Evolutionary conservation across 2,113 vertebrate genomes (phyloP), one percentile per base, ranked within the genome.

Genomic region (Bubo bubo): DNA sequence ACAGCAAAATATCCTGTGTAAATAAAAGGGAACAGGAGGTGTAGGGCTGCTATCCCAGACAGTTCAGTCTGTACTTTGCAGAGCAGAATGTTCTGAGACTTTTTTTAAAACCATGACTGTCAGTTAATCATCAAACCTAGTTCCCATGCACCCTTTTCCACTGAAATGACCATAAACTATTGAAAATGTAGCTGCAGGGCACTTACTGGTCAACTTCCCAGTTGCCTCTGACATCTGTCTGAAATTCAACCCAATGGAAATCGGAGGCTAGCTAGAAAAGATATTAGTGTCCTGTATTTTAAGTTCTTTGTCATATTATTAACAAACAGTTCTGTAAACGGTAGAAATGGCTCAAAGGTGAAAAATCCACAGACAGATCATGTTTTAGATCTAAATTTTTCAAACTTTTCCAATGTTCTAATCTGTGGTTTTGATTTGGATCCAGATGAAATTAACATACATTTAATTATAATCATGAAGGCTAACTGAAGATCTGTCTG

Each of bases 161-260:
- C 24, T 79, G 85, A 94, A 97, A 97, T 95, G 90, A 84, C 94
- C 96, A 88, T 95, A 88, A 96, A 23, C 14, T 8, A 21, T 39
- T 91, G 70, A 63, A 95, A 94, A 91, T 58, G 35, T 45, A 95
- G 76, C 93, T 95, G 50, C 76, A 81, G 66, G 76, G 45, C 49
- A 58, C 84, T 79, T 45, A 60, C 79, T 96, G 97, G 95, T 80
- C 47, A 72, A 8, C 52, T 89, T 94, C 77, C 96, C 92, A 90
- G 67, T 79, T 94, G 64, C 66, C 79, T 95, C 47, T 79, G 58
- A 93, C 94, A 90, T 98, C 96, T 98, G 91, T 94, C 88, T 84
- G 88, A 97, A 97, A 95, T 63, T 39, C 30, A 95, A 77, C 55
- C 68, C 62, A 47, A 53, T 9, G 53, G 77, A 95, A 97, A 86